Base-by-base conservation (phyloP, 2,888 invertebrate genomes). In the Drosophila yooni region DNA sequence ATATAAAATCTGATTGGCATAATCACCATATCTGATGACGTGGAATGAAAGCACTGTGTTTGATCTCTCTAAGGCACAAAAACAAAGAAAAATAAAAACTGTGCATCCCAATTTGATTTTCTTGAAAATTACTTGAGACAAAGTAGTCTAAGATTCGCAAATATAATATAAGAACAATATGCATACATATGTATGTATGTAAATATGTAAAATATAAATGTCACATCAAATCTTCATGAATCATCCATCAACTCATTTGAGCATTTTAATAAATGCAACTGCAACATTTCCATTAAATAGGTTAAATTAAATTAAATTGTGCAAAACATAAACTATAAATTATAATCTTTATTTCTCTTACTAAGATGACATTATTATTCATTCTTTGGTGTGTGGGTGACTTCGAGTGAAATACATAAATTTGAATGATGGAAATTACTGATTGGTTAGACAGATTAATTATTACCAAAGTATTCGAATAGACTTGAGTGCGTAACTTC, bases 1-100 rank as follows among this genome's bases (percentile, higher is more conserved):
- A 13, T 38, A 70, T 46, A 75, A 65, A 63, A 81, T 82, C 79
- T 81, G 84, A 56, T 69, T 70, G 69, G 82, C 81, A 87, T 85
- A 85, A 89, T 83, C 80, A 67, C 67, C 66, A 70, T 69, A 65
- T 62, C 59, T 68, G 72, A 80, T 84, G 65, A 63, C 52, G 64
- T 52, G 71, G 60, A 56, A 52, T 52, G 71, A 36, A 61, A 36
- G 29, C 43, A 46, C 46, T 57, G 59, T 51, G 63, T 88, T 88
- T 87, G 84, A 84, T 88, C 82, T 88, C 58, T 27, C n/a, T 36
- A 29, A 48, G 13, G 27, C 21, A 11, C 51, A 46, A 25, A 21
- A 46, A 27, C 25, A 38, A 56, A 27, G 18, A 54, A 40, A 57
- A 29, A 40, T 21, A 57, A 40, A 43, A 29, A n/a, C 56, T 56